phyloP scores from a whole-genome alignment of 2,113 vertebrate genomes.

The Ranitomeya variabilis region DNA sequence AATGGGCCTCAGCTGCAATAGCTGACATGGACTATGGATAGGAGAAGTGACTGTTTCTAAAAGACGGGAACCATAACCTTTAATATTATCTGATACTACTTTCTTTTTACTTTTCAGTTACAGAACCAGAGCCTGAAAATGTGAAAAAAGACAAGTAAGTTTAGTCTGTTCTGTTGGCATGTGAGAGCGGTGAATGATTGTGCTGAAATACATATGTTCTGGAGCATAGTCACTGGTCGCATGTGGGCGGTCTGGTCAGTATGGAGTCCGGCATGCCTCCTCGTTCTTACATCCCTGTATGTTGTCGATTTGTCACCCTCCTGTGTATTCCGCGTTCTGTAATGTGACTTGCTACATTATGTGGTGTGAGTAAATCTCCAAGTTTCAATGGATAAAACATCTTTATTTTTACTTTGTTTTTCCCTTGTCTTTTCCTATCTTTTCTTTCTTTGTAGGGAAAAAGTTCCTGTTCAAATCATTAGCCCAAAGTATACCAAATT shows the following conservation, averaged over 20 bases:
- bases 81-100: neutral
- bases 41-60: too few species aligned
- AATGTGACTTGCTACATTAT: neutral
- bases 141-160: conserved; percentile 88
- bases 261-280: neutral
- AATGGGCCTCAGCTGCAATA: too few species aligned
- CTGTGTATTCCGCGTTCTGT: neutral
- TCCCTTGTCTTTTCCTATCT: conserved; percentile 69
- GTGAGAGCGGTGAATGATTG: neutral
- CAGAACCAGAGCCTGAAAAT: conserved; percentile 78
- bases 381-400: neutral
- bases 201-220: neutral
- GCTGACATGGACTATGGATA: too few species aligned
- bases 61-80: neutral
- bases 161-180: too few species aligned
- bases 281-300: neutral
- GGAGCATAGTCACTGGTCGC: neutral
- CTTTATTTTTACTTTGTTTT: conserved; percentile 53
- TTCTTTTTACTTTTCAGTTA: conserved; percentile 70
- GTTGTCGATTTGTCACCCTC: neutral
- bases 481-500: conserved; percentile 94
- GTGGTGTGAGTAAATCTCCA: neutral
- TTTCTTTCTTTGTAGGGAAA: conserved; percentile 80
- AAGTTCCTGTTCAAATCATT: conserved; percentile 83
- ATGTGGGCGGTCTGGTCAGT: neutral